Conservation (phyloP, 2,888 invertebrate species). For the Caenorhabditis sp. region DNA sequence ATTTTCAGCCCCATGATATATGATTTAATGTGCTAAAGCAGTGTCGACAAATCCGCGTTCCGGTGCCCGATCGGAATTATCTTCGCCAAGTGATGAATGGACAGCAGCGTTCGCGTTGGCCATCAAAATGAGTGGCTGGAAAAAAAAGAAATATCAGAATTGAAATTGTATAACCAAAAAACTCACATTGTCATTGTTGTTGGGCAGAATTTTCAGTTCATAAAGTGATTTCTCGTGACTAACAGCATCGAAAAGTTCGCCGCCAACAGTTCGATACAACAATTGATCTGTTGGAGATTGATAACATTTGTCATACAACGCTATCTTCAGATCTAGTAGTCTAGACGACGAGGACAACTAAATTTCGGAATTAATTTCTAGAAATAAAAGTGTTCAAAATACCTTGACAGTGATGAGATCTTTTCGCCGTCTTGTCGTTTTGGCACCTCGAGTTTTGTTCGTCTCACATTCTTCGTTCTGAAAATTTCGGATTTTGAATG, state of each 20-base stretch:
- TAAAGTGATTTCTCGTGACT: slow-evolving; percentile 55
- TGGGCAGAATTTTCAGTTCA: slow-evolving; percentile 52
- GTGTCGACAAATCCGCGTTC: slow-evolving; percentile 67
- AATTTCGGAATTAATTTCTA: slow-evolving; percentile 15
- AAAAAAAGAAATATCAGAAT: no score
- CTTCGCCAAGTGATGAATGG: slow-evolving; percentile 10
- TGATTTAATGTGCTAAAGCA: slow-evolving; percentile 54
- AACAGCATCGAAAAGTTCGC: slow-evolving; percentile 25
- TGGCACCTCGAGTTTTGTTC: slow-evolving; percentile 14
- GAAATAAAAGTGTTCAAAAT: not conserved
- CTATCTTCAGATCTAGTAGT: slow-evolving; percentile 59
- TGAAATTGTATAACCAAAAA: no score
- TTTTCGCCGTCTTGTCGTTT: slow-evolving; percentile 25
- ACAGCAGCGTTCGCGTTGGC: slow-evolving; percentile 23
- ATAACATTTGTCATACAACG: slow-evolving; percentile 51
- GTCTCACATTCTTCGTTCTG: slow-evolving; percentile 9
- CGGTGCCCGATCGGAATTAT: slow-evolving; percentile 43
- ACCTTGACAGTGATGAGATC: slow-evolving; percentile 18
- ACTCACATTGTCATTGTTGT: slow-evolving; percentile 57
- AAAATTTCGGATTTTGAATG: not conserved
- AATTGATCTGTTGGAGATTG: slow-evolving; percentile 49
- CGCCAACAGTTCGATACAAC: slow-evolving; percentile 38
- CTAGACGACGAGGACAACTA: slow-evolving; percentile 51
- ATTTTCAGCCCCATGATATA: no score
- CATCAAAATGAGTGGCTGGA: slow-evolving; percentile 54